These are phyloP conservation scores for Poliocrania exsul DNA, from an alignment of 2,797 vertebrate species.

Conservation along the genomic window DNA sequence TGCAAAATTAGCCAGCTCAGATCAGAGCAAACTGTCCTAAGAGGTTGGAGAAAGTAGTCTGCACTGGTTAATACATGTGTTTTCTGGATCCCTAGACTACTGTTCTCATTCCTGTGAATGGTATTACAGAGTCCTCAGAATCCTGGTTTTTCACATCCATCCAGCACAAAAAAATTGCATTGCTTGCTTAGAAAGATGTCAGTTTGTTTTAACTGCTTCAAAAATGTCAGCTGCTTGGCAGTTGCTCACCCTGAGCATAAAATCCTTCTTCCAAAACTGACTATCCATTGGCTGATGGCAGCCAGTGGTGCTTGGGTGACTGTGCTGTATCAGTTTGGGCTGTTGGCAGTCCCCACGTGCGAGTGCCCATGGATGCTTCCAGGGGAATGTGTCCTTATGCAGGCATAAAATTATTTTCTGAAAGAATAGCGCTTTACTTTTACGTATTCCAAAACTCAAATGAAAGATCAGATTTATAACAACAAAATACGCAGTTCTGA, in stretches of 20 bases:
- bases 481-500: background rate
- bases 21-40: background rate
- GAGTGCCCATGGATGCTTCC: rapidly evolving
- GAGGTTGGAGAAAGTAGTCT: background rate
- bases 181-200: background rate
- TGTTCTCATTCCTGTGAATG: background rate
- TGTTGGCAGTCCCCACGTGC: rapidly evolving
- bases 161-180: background rate
- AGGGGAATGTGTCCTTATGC: rapidly evolving
- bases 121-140: background rate
- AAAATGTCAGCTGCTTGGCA: background rate
- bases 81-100: background rate
- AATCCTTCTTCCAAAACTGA: background rate
- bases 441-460: background rate
- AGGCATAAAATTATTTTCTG: background rate
- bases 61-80: rapidly evolving
- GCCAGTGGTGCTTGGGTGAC: too few species aligned
- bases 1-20: background rate
- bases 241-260: background rate
- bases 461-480: background rate
- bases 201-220: background rate
- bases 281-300: background rate
- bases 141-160: background rate
- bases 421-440: rapidly evolving
- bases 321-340: rapidly evolving